Percentiles rank a stretch among this genome's conserved stretches.
phyloP scores from a whole-genome alignment of 2,113 vertebrate genomes.

The Nestor notabilis region DNA sequence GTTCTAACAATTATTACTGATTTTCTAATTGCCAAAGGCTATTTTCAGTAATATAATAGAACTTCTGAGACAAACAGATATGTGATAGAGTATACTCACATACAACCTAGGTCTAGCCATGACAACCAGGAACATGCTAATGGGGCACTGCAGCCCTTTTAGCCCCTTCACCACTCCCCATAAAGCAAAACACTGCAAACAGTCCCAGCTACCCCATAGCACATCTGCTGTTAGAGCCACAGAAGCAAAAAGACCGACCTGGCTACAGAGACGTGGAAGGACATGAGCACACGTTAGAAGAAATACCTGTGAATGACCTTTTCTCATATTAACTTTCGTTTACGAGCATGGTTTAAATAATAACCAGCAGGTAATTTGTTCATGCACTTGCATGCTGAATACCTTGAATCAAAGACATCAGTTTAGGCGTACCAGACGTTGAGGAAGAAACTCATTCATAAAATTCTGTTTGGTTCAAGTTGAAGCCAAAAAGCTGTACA shows the following conservation, averaged over 20 bases:
- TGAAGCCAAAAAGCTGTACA: constrained; percentile 52
- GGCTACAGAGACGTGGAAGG: accelerated
- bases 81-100: accelerated
- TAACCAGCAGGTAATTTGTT: constrained; percentile 11
- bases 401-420: neutral
- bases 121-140: neutral
- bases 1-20: neutral
- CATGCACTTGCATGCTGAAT: neutral
- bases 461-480: constrained; percentile 62
- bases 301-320: neutral
- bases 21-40: neutral
- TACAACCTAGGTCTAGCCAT: neutral
- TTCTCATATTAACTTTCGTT: neutral
- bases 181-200: neutral
- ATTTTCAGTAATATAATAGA: neutral
- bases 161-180: neutral
- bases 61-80: neutral
- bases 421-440: neutral
- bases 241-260: neutral
- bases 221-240: neutral
- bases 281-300: neutral
- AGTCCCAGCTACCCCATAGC: neutral
- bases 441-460: constrained; percentile 22
- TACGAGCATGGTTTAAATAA: constrained; percentile 9
- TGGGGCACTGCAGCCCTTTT: accelerated